A percentile compares a stretch with the other conserved stretches of the same genome.
These are phyloP conservation scores for Holothuria glaberrima DNA, from an alignment of 35 echinoderm and acorn worm genomes.

Conservation along the genomic window DNA sequence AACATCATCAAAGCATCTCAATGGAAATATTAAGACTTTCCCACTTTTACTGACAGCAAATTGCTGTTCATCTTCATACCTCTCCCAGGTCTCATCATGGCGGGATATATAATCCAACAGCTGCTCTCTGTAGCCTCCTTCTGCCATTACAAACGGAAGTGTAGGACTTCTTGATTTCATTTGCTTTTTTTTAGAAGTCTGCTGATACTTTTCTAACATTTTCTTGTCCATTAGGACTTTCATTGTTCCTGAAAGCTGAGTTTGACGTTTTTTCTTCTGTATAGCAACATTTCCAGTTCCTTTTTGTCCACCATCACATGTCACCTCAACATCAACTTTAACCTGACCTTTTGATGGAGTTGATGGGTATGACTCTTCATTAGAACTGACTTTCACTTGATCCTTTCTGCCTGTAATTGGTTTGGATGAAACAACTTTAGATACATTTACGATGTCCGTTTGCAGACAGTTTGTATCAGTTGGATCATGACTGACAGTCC, in stretches of 20 bases:
- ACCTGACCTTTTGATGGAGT: too few species aligned
- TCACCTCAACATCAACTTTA: too few species aligned
- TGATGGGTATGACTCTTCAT: too few species aligned
- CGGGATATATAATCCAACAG: conserved; percentile 39
- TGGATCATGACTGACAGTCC: too few species aligned
- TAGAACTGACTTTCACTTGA: too few species aligned
- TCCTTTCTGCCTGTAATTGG: too few species aligned
- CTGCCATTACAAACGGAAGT: not conserved
- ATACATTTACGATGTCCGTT: too few species aligned
- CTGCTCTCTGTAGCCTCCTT: conserved; percentile 17
- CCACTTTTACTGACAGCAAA: conserved; percentile 53
- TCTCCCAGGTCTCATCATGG: conserved; percentile 35
- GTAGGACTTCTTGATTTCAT: not conserved
- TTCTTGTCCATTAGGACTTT: conserved; percentile 37
- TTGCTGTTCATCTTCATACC: not conserved
- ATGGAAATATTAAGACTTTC: conserved; percentile 41
- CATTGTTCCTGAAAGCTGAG: conserved; percentile 5
- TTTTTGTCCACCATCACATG: not conserved
- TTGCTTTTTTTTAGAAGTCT: not conserved
- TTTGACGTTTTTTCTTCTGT: not conserved
- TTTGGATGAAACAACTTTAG: too few species aligned
- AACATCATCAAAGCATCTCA: not conserved
- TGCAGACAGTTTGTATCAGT: too few species aligned
- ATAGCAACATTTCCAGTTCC: not conserved
- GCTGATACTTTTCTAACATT: conserved; percentile 38